These are phyloP conservation scores for Alligator mississippiensis DNA, from an alignment of 2,113 vertebrate genomes.

Conservation along the genomic window DNA sequence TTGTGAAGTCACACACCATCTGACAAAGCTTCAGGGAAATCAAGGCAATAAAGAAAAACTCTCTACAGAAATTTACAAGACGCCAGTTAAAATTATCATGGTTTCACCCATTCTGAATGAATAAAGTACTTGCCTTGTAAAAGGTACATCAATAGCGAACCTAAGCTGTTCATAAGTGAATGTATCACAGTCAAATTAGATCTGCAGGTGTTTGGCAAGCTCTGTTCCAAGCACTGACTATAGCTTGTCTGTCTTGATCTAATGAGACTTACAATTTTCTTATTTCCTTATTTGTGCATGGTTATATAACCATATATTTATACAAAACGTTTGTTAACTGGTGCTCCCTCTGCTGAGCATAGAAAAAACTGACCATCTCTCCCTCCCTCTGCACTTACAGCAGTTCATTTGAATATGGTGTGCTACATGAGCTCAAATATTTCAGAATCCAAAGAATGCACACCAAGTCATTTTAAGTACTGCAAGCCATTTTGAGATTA, in stretches of 20 bases:
- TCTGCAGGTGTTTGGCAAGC: slow-evolving; percentile 56
- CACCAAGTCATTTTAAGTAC: slow-evolving; percentile 42
- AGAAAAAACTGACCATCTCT: slow-evolving; percentile 25
- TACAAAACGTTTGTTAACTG: not conserved
- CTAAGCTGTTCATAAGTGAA: slow-evolving; percentile 50
- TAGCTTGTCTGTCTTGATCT: slow-evolving; percentile 8
- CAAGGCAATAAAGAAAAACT: not conserved
- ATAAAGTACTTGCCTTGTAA: slow-evolving; percentile 48
- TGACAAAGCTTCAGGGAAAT: not conserved
- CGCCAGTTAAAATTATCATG: slow-evolving; percentile 49
- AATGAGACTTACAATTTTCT: slow-evolving; percentile 52
- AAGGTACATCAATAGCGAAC: slow-evolving; percentile 23
- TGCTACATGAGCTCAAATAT: not conserved
- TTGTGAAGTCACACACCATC: not conserved
- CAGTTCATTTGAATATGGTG: not conserved
- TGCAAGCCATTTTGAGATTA: slow-evolving; percentile 34
- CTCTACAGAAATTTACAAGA: slow-evolving; percentile 31
- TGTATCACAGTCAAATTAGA: slow-evolving; percentile 40
- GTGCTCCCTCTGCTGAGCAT: slow-evolving; percentile 23
- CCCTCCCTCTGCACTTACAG: slow-evolving; percentile 50
- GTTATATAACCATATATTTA: slow-evolving; percentile 50
- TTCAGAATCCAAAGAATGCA: slow-evolving; percentile 10
- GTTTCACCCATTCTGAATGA: slow-evolving; percentile 60
- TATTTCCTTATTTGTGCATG: slow-evolving; percentile 56
- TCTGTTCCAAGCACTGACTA: slow-evolving; percentile 47